These are phyloP conservation scores for Agapornis canus DNA, from an alignment of 2,797 vertebrate species.

Conservation along the genomic window DNA sequence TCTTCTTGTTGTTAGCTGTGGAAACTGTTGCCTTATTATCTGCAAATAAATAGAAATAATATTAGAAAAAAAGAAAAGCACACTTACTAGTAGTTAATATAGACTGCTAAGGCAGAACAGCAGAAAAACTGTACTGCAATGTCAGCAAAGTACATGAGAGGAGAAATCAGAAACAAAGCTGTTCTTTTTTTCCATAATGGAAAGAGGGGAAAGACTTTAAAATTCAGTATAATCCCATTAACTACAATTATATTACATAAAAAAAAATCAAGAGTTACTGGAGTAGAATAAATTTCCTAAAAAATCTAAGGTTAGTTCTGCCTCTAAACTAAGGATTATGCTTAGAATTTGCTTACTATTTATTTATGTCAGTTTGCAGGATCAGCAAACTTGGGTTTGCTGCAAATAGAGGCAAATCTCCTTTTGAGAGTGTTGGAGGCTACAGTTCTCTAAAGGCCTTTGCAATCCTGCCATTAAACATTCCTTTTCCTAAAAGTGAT, in stretches of 20 bases:
- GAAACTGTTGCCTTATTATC: constrained; percentile 99
- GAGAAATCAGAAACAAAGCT: background rate
- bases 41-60: constrained; percentile 74
- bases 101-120: background rate
- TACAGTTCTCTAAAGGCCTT: background rate
- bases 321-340: background rate
- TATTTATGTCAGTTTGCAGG: background rate
- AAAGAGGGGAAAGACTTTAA: background rate
- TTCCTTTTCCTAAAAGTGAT: background rate
- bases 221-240: background rate
- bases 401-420: background rate
- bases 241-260: background rate
- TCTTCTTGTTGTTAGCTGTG: constrained; percentile 93
- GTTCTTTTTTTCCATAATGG: background rate
- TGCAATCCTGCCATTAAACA: background rate
- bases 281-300: background rate
- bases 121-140: background rate
- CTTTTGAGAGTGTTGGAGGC: background rate
- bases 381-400: background rate
- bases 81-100: background rate
- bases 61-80: background rate
- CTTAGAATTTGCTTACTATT: background rate
- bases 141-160: background rate
- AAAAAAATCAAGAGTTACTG: background rate
- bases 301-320: background rate